A percentile compares a stretch with the other conserved stretches of the same genome.
Conservation (phyloP, 2,888 invertebrate genomes). For the Perizoma affinitatum region DNA sequence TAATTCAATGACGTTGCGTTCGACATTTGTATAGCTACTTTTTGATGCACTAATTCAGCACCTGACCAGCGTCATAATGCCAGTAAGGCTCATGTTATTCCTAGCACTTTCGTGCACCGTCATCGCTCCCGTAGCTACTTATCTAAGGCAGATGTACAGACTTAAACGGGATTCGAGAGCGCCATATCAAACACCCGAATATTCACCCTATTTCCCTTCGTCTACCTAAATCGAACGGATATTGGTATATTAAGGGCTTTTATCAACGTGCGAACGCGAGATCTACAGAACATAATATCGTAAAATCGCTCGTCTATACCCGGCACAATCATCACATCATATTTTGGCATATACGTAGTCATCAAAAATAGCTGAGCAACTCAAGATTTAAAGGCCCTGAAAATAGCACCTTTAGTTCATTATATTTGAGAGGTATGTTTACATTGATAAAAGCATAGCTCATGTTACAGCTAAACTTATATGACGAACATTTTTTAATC, state of each 20-base stretch:
- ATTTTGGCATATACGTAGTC: background rate
- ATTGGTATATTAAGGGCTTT: constrained; percentile 54
- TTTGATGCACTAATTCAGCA: too few relatives aligned
- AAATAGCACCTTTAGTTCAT: too few relatives aligned
- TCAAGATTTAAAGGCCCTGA: background rate
- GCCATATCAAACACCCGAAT: constrained; percentile 40
- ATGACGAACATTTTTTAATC: too few relatives aligned
- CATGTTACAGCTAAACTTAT: too few relatives aligned
- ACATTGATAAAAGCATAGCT: background rate
- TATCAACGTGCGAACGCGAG: constrained; percentile 44
- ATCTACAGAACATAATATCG: constrained; percentile 39
- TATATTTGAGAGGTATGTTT: background rate
- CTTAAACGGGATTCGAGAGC: constrained; percentile 24
- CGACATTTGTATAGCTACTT: too few relatives aligned
- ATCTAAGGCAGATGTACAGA: constrained; percentile 4
- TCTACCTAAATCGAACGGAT: constrained; percentile 49
- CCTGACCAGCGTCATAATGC: too few relatives aligned
- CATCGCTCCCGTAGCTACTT: constrained; percentile 6
- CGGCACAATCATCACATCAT: constrained; percentile 13
- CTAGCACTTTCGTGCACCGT: background rate
- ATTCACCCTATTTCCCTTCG: constrained; percentile 47
- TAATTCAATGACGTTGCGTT: too few relatives aligned
- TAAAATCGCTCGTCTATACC: constrained; percentile 28
- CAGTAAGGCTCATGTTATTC: too few relatives aligned
- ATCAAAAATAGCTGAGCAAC: constrained; percentile 38